Evolutionary conservation across 2,888 invertebrate species (phyloP).

Genomic region (Resseliella maxima): DNA sequence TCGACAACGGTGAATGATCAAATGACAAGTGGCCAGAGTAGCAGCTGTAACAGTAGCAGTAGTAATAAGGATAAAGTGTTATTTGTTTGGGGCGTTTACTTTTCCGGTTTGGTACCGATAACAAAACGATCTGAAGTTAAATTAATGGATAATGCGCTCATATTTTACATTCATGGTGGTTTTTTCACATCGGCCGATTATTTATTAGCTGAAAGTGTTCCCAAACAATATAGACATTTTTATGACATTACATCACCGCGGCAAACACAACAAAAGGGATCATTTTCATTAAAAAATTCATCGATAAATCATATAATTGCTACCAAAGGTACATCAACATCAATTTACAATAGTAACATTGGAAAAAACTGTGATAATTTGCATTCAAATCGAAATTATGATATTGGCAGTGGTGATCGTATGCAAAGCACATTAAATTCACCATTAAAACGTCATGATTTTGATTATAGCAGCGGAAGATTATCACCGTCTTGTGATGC

Average conservation of each 20-base stretch:
- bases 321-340: not conserved
- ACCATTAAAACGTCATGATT: not conserved
- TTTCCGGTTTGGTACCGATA: slow-evolving; percentile 83
- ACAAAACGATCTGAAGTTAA: slow-evolving; percentile 61
- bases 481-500: slow-evolving; percentile 15
- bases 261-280: not conserved
- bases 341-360: not conserved
- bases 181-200: slow-evolving; percentile 78
- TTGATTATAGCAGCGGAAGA: not conserved
- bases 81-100: slow-evolving; percentile 86
- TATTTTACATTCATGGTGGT: slow-evolving; percentile 90
- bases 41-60: slow-evolving; percentile 54
- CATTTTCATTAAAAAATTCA: not conserved
- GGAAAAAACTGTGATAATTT: slow-evolving; percentile 42
- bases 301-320: slow-evolving; percentile 3
- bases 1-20: too few species aligned
- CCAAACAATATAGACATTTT: slow-evolving; percentile 57
- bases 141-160: slow-evolving; percentile 70
- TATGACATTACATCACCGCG: not conserved
- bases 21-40: too few species aligned
- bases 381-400: not conserved
- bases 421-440: not conserved
- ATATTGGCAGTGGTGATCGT: not conserved
- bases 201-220: slow-evolving; percentile 68
- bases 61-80: slow-evolving; percentile 70